phyloP scores from a whole-genome alignment of 2,888 invertebrate species.

The Teleiodes luculella region DNA sequence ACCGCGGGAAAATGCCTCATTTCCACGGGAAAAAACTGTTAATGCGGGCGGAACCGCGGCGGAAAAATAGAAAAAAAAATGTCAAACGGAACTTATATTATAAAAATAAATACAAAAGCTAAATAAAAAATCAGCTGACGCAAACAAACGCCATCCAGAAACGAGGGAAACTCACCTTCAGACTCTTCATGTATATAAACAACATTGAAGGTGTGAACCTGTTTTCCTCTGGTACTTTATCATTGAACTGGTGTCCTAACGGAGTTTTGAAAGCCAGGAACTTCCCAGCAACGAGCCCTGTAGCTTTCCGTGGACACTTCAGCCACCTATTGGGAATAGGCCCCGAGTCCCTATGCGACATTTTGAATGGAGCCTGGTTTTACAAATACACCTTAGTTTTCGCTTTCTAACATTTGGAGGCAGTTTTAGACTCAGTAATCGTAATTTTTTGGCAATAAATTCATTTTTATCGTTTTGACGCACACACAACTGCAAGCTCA shows the following conservation, averaged over 20 bases:
- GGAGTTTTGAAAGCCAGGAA: conserved; percentile 98
- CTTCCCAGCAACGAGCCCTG: conserved; percentile 84
- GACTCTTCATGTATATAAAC: conserved; percentile 85
- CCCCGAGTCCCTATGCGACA: conserved; percentile 69
- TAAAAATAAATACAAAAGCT: not conserved
- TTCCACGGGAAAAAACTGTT: too few relatives aligned
- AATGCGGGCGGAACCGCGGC: too few relatives aligned
- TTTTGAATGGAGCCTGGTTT: conserved; percentile 28
- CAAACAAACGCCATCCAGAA: conserved; percentile 20
- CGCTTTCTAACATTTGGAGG: conserved; percentile 14
- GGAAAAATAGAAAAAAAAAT: too few relatives aligned
- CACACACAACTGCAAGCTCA: not conserved
- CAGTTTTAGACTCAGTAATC: conserved; percentile 24
- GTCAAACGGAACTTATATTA: too few relatives aligned
- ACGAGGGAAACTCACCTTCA: conserved; percentile 78
- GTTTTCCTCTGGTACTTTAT: conserved; percentile 88
- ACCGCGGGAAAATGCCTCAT: too few relatives aligned
- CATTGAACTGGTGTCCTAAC: conserved; percentile 88
- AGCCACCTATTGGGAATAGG: conserved; percentile 93
- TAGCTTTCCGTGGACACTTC: conserved; percentile 90
- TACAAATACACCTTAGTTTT: conserved; percentile 16
- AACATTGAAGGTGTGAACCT: conserved; percentile 94
- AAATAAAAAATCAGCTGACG: conserved; percentile 21
- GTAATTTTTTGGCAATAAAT: conserved; percentile 14
- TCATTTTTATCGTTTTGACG: conserved; percentile 1